Percentiles rank a stretch among this genome's conserved stretches.
phyloP scores from a whole-genome alignment of 2,888 invertebrate genomes.

The Aethes cnicana region DNA sequence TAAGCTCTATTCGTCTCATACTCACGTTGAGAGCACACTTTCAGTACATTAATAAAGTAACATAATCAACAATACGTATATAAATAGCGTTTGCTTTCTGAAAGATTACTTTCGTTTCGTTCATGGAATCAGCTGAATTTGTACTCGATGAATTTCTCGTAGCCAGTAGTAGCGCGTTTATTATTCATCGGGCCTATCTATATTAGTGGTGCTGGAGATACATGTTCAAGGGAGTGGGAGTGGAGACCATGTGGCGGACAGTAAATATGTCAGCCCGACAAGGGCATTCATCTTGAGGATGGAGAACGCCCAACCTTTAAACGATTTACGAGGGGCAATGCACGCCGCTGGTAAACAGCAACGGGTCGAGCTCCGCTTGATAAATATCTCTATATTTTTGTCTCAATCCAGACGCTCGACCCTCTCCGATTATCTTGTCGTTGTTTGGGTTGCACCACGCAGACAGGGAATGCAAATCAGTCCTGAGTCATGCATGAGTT shows the following conservation, averaged over 20 bases:
- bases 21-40: conserved; percentile 25
- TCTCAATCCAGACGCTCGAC: conserved; percentile 16
- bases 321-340: conserved; percentile 77
- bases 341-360: conserved; percentile 55
- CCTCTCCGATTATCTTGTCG: conserved; percentile 40
- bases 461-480: conserved; percentile 64
- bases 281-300: conserved; percentile 77
- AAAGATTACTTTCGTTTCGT: conserved; percentile 20
- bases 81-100: background rate
- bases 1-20: conserved; percentile 36
- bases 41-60: conserved; percentile 3
- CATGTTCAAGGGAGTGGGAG: conserved; percentile 59
- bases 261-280: conserved; percentile 77
- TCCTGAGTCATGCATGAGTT: conserved; percentile 59
- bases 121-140: conserved; percentile 3
- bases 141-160: conserved; percentile 42
- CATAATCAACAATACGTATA: conserved; percentile 15
- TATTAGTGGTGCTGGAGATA: conserved; percentile 58
- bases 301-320: conserved; percentile 77
- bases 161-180: conserved; percentile 43
- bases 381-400: conserved; percentile 34
- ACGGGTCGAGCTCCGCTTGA: conserved; percentile 36
- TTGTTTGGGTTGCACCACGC: conserved; percentile 58
- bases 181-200: conserved; percentile 42
- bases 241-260: conserved; percentile 63